These are phyloP conservation scores for Erebia palarica DNA, from an alignment of 2,888 invertebrate species.

Conservation along the genomic window DNA sequence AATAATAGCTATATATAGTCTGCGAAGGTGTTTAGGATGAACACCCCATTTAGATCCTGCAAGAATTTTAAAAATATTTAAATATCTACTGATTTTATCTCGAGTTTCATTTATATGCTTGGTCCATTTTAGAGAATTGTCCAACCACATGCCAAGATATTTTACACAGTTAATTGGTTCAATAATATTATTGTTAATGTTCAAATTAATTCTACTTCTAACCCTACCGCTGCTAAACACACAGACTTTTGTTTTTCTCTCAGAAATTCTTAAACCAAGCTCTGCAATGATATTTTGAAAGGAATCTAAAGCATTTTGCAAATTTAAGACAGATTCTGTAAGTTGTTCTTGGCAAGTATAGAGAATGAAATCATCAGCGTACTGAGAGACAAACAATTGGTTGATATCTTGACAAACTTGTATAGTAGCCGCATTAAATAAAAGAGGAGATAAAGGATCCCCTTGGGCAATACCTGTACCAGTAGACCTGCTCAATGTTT, in stretches of 20 bases:
- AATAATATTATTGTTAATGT: too few species aligned
- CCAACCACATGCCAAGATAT: slow-evolving; percentile 30
- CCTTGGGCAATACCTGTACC: slow-evolving; percentile 26
- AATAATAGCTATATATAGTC: slow-evolving; percentile 25
- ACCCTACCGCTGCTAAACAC: too few species aligned
- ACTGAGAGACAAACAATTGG: slow-evolving; percentile 20
- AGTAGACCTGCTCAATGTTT: slow-evolving; percentile 5
- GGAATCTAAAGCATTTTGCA: slow-evolving; percentile 35
- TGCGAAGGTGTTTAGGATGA: slow-evolving; percentile 26
- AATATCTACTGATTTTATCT: too few species aligned
- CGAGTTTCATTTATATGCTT: too few species aligned
- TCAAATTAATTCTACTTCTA: too few species aligned
- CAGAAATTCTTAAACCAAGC: too few species aligned
- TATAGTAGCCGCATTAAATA: slow-evolving; percentile 27
- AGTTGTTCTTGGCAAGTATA: slow-evolving; percentile 31
- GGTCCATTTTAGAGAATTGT: background rate
- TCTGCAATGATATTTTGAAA: too few species aligned
- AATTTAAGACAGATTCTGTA: background rate
- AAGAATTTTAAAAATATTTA: too few species aligned
- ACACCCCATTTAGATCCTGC: background rate
- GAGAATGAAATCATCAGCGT: slow-evolving; percentile 37
- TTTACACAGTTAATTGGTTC: slow-evolving; percentile 35
- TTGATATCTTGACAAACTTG: slow-evolving; percentile 20
- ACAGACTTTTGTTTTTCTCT: too few species aligned
- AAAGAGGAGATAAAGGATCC: slow-evolving; percentile 28